A percentile compares a stretch with the other conserved stretches of the same genome.
Conservation (phyloP, 2,797 vertebrate genomes). For the Coregonus sp. region DNA sequence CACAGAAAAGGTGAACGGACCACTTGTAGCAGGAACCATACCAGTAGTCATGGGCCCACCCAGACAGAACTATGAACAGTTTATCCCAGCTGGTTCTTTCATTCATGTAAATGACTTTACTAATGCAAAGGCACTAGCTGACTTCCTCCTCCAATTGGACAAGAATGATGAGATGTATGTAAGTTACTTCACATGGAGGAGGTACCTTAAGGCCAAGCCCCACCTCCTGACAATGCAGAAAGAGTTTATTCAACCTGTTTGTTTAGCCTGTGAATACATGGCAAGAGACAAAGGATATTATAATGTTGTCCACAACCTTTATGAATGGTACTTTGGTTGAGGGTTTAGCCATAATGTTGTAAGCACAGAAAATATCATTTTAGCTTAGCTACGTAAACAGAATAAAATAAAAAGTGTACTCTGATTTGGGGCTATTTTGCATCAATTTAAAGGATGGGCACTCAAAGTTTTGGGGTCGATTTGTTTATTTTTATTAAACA, state of each 20-base stretch:
- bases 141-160: constrained; percentile 80
- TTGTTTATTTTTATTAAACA: too few relatives aligned
- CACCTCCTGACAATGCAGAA: constrained; percentile 59
- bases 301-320: constrained; percentile 79
- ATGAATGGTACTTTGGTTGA: constrained; percentile 78
- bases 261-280: constrained; percentile 84
- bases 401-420: neutral
- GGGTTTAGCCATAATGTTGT: neutral
- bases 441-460: too few relatives aligned
- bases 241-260: constrained; percentile 82
- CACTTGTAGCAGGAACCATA: constrained; percentile 81
- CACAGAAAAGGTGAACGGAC: constrained; percentile 88
- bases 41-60: constrained; percentile 86
- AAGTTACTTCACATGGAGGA: constrained; percentile 85
- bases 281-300: constrained; percentile 79
- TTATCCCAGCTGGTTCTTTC: constrained; percentile 83
- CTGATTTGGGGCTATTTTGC: too few relatives aligned
- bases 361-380: neutral
- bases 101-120: constrained; percentile 88
- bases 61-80: constrained; percentile 88
- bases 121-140: constrained; percentile 81
- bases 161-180: constrained; percentile 79
- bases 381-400: neutral
- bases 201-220: constrained; percentile 71
- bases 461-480: too few relatives aligned